Evolutionary conservation across 2,797 vertebrate genomes (phyloP).

Genomic region (Manis javanica): DNA sequence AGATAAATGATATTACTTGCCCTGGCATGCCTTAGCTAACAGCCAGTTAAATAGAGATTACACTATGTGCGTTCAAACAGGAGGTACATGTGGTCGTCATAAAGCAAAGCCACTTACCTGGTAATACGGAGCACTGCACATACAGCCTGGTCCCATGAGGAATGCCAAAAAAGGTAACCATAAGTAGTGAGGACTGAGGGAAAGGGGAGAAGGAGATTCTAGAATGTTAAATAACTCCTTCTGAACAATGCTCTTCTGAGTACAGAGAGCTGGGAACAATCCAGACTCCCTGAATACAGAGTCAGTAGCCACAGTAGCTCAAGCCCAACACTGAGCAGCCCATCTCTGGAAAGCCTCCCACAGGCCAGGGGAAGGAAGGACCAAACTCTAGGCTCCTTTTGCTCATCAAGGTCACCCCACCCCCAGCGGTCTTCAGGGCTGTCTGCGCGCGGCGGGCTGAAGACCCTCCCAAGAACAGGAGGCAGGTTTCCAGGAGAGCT

Average conservation of each 20-base stretch:
- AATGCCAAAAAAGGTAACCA: neutral
- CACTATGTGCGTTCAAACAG: neutral
- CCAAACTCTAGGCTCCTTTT: neutral
- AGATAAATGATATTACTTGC: neutral
- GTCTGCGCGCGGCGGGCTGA: neutral
- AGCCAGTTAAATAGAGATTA: neutral
- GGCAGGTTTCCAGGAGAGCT: too few relatives aligned
- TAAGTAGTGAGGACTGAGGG: too few relatives aligned
- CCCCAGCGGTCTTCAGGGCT: neutral
- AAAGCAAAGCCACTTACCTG: neutral
- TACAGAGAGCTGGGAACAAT: neutral
- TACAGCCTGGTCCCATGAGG: neutral
- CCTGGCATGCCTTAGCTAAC: neutral
- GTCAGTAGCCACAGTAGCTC: neutral
- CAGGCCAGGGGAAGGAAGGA: neutral
- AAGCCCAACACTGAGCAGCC: neutral
- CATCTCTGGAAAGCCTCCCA: neutral
- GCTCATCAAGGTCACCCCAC: neutral
- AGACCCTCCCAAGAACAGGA: neutral
- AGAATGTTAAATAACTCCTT: neutral
- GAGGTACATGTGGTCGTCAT: fast-evolving
- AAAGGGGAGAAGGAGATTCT: neutral
- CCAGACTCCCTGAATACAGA: neutral
- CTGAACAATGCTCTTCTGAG: neutral
- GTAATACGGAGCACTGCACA: neutral